Conservation (phyloP, 1,140 invertebrate genomes). For the Drosophila elegans region DNA sequence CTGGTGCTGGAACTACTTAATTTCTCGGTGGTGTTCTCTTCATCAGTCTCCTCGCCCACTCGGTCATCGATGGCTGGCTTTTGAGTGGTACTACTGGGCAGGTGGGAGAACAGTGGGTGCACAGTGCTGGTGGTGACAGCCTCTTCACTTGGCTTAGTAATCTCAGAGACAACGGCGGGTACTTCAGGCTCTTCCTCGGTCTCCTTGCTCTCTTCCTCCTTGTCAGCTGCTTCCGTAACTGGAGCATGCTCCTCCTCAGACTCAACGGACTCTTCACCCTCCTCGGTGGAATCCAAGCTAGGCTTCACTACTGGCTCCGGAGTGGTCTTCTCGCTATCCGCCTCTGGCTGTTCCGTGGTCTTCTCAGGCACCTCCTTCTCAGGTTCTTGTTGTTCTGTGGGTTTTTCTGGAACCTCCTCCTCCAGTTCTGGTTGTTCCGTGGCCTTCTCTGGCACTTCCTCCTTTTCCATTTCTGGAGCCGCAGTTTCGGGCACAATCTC, state of each 20-base stretch:
- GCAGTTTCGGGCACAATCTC: constrained; percentile 40
- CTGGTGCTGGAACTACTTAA: constrained; percentile 29
- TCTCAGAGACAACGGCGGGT: constrained; percentile 56
- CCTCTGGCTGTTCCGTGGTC: constrained; percentile 36
- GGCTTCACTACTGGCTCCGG: constrained; percentile 44
- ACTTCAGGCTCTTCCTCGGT: constrained; percentile 35
- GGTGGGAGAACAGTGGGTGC: constrained; percentile 71
- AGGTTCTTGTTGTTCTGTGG: constrained; percentile 29
- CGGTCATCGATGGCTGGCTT: constrained; percentile 53
- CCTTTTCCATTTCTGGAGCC: constrained; percentile 35
- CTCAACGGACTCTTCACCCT: constrained; percentile 68
- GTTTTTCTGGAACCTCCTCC: not conserved
- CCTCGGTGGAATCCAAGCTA: constrained; percentile 70
- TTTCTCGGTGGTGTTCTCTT: constrained; percentile 25
- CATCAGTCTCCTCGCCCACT: constrained; percentile 40
- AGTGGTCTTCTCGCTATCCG: constrained; percentile 43
- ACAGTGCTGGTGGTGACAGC: constrained; percentile 50
- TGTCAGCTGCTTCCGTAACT: constrained; percentile 32
- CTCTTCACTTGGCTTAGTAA: constrained; percentile 34
- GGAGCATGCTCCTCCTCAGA: constrained; percentile 70
- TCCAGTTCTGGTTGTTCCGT: not conserved
- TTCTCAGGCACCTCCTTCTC: constrained; percentile 1
- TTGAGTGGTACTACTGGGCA: constrained; percentile 51
- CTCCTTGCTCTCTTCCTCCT: constrained; percentile 43
- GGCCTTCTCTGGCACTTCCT: constrained; percentile 22